Percentiles rank a stretch among this genome's conserved stretches.
Conservation (phyloP, 2,888 invertebrate species). For the Plusia festucae region DNA sequence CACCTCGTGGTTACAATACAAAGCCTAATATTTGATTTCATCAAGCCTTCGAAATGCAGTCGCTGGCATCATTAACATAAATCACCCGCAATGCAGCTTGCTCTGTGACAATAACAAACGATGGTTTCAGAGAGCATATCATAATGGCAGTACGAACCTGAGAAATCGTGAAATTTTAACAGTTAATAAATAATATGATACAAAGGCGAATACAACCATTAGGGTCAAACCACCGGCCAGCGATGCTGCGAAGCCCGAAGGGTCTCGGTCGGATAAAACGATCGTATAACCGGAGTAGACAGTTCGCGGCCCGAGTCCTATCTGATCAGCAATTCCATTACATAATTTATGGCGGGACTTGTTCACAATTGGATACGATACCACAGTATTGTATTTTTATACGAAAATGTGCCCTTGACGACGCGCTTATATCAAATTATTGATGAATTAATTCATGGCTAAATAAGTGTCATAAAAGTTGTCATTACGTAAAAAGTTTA, state of each 20-base stretch:
- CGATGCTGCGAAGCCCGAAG: slow-evolving; percentile 49
- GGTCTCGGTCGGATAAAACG: slow-evolving; percentile 62
- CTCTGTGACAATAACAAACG: not conserved
- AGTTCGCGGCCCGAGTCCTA: slow-evolving; percentile 63
- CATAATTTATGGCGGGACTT: slow-evolving; percentile 73
- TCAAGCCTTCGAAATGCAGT: not conserved
- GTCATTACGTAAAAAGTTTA: slow-evolving; percentile 1
- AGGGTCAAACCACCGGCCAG: slow-evolving; percentile 69
- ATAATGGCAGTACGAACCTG: not conserved
- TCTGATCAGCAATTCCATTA: slow-evolving; percentile 69
- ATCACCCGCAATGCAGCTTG: not conserved
- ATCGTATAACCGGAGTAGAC: slow-evolving; percentile 65
- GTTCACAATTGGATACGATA: slow-evolving; percentile 48
- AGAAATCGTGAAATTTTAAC: slow-evolving; percentile 21
- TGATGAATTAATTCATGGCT: slow-evolving; percentile 29
- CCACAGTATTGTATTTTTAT: slow-evolving; percentile 35
- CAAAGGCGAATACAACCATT: slow-evolving; percentile 51
- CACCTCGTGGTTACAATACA: slow-evolving; percentile 9
- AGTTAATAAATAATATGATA: slow-evolving; percentile 59
- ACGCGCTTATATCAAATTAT: slow-evolving; percentile 42
- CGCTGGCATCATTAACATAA: not conserved
- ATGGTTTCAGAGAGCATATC: slow-evolving; percentile 8
- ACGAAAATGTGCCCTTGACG: slow-evolving; percentile 58
- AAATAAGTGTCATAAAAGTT: slow-evolving; percentile 26
- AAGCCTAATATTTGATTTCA: slow-evolving; percentile 5